These are phyloP conservation scores for Gymnocypris eckloni DNA, from an alignment of 2,797 vertebrate genomes.

Conservation along the genomic window DNA sequence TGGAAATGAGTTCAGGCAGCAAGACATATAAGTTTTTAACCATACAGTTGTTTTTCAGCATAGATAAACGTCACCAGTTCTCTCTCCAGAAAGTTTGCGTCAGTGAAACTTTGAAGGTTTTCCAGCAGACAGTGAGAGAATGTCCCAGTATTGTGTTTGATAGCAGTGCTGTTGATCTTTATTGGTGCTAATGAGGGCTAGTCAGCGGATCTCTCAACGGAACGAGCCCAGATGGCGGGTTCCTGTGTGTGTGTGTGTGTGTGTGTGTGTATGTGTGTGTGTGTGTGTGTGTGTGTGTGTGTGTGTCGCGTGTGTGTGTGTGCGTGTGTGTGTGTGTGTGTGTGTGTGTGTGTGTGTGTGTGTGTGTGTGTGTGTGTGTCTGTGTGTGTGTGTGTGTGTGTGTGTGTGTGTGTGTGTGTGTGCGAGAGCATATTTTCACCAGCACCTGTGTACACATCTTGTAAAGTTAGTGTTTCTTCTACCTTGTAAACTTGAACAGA, in stretches of 20 bases:
- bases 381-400: too few species aligned
- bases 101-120: slow-evolving; percentile 14
- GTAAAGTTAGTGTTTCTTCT: not conserved
- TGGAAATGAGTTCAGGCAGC: slow-evolving; percentile 13
- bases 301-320: too few species aligned
- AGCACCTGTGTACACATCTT: slow-evolving; percentile 20
- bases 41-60: not conserved
- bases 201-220: slow-evolving; percentile 27
- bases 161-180: slow-evolving; percentile 25
- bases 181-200: slow-evolving; percentile 42
- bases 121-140: slow-evolving; percentile 12
- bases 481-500: not conserved
- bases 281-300: too few species aligned
- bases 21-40: not conserved
- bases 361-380: too few species aligned
- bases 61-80: not conserved
- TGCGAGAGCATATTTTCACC: too few species aligned
- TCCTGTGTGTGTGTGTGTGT: not conserved
- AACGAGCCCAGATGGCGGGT: slow-evolving; percentile 11
- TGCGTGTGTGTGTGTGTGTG: too few species aligned
- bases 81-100: not conserved
- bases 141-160: not conserved
- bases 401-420: too few species aligned
- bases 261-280: not conserved
- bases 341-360: too few species aligned